A percentile compares a stretch with the other conserved stretches of the same genome.
Evolutionary conservation across 2,113 vertebrate genomes (phyloP).

Genomic region (Eira barbara): DNA sequence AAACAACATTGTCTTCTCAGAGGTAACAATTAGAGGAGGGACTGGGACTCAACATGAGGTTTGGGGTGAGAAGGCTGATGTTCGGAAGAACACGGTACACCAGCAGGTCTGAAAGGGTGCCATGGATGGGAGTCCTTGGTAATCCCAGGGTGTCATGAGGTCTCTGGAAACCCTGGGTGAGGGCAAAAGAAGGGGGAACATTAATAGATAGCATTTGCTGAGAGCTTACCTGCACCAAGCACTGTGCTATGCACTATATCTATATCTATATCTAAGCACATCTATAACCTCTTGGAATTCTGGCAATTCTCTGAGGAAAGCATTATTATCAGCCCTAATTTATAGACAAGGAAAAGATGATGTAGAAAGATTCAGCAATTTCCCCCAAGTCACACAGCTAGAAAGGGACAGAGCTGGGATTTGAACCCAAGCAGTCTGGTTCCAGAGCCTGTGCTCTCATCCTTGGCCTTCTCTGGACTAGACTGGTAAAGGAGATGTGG

Average conservation of each 20-base stretch:
- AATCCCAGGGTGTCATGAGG: not conserved
- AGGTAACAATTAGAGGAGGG: not conserved
- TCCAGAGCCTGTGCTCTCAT: not conserved
- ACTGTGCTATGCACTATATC: not conserved
- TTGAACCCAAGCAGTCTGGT: not conserved
- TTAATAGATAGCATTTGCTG: not conserved
- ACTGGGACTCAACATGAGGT: not conserved
- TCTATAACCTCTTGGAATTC: not conserved
- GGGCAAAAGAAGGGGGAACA: not conserved
- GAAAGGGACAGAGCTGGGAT: not conserved
- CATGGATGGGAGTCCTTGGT: not conserved
- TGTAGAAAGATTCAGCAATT: not conserved
- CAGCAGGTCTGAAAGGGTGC: not conserved
- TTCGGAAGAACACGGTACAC: not conserved
- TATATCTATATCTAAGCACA: no score
- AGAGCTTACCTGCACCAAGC: not conserved
- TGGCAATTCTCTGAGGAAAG: not conserved
- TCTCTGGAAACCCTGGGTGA: not conserved
- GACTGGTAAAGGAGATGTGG: not conserved
- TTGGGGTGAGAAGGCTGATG: not conserved
- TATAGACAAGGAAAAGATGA: not conserved
- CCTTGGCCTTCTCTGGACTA: not conserved
- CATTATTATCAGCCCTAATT: not conserved
- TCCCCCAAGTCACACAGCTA: not conserved
- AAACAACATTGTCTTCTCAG: not conserved